Evolutionary conservation across 2,113 vertebrate species (phyloP), one percentile per base, ranked within the genome.

Genomic region (Sphyrna mokarran): DNA sequence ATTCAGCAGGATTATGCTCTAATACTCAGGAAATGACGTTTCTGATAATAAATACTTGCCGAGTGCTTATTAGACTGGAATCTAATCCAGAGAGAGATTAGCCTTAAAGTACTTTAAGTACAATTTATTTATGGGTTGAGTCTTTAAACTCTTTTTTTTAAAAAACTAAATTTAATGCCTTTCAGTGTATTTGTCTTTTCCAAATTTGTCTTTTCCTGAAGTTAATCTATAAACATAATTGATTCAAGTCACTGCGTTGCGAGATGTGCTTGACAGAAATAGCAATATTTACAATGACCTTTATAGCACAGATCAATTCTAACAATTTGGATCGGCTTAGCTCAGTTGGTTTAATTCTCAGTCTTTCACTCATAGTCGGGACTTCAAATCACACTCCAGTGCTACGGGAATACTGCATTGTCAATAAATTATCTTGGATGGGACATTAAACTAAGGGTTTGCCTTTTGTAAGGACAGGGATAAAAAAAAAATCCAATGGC

Each of bases 41-140:
- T 61, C 4, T 63, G 58, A n/a, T 91, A n/a, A 16, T 13, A 23
- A 54, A 89, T 29, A 58, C 8, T 20, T 29, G 29, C 48, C 48
- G 54, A 7, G 54, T 61, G 11, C 14, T 63, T 90, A 58, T 13
- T 90, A 58, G 54, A 6, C 87, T 61, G 29, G 1, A n/a, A 91
- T 91, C 87, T 91, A 91, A 89, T 89, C 86, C 48, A 89, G 87
- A 91, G 87, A 90, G 7, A 89, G 86, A 89, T 54, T 89, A 89
- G 86, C 58, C 87, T 91, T 91, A 23, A 58, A 33, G 29, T 89
- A 89, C 48, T 48, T 58, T 23, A 54, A 54, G 86, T 10, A 43
- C 37, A 54, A 9, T 13, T 91, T 90, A 90, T 61, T 91, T 61
- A n/a, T 90, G 87, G 58, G 29, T 90, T 16, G 26, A 90, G 13